phyloP scores from a whole-genome alignment of 1,140 invertebrate genomes.

The Hesperophylax magnus region DNA sequence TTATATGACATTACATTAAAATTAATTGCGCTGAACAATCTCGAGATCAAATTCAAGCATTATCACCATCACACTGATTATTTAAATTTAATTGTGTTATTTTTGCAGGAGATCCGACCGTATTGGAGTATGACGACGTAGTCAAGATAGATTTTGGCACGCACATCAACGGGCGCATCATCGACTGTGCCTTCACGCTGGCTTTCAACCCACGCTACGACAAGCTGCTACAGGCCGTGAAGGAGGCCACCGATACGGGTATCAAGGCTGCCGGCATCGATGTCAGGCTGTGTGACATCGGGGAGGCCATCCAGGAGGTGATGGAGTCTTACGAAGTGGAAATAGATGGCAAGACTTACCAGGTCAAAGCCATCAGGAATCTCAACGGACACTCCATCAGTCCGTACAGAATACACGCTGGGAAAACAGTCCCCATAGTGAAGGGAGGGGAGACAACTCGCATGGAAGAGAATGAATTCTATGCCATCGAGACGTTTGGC shows the following conservation, averaged over 20 bases:
- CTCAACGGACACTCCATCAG: conserved; percentile 98
- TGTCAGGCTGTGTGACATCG: conserved; percentile 97
- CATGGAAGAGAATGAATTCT: conserved; percentile 99
- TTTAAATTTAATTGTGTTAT: background rate
- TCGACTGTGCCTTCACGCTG: conserved; percentile 99
- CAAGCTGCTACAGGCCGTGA: conserved; percentile 94
- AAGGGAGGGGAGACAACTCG: conserved; percentile 97
- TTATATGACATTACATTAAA: no score
- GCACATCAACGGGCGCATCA: conserved; percentile 98
- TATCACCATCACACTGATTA: background rate
- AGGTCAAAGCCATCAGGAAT: conserved; percentile 98
- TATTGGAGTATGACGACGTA: conserved; percentile 96
- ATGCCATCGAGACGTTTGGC: conserved; percentile 99
- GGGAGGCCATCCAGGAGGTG: conserved; percentile 97
- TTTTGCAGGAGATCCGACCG: conserved; percentile 86
- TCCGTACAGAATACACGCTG: conserved; percentile 97
- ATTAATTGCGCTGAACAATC: no score
- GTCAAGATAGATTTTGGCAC: conserved; percentile 99
- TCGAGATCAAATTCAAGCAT: no score
- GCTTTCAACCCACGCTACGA: conserved; percentile 98
- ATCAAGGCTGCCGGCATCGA: conserved; percentile 97
- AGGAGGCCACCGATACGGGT: conserved; percentile 98
- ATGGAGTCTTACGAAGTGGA: conserved; percentile 99
- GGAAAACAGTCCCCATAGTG: conserved; percentile 99
- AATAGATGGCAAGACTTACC: conserved; percentile 96